Evolutionary conservation across 2,797 vertebrate genomes (phyloP), one percentile per base, ranked within the genome.

Genomic region (Chaunax sp.): DNA sequence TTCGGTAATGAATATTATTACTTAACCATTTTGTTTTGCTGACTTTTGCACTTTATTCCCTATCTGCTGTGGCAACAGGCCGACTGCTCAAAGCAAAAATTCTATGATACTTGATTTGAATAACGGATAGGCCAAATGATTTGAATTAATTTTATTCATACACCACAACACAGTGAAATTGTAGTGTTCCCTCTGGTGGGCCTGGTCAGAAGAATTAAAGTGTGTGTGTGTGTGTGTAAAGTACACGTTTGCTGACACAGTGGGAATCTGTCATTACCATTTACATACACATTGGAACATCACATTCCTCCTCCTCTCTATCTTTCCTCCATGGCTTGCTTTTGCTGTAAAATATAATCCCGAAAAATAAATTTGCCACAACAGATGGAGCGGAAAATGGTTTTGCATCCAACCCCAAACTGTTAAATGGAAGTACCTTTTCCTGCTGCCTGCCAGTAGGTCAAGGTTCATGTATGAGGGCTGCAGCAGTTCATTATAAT

Each of bases 331-430:
- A 25, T 62, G 46, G 59, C 67, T 71, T 52, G 46, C 77, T 80
- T 72, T 62, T 72, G 54, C 58, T 70, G 62, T 72, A 74, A 69
- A 86, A 81, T 79, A 67, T 80, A 80, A 89, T 84, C 64, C 75
- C 82, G 56, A 72, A 82, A 40, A 84, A 85, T 68, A 38, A 72
- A 79, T 88, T 91, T 86, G 68, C 76, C 23, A 72, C 68, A 76
- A 78, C 77, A 90, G 86, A 88, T 82, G 75, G 77, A 90, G 90
- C 60, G 40, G 78, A 87, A 91, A 91, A 90, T 90, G 65, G 63
- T 83, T 90, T 87, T 82, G 67, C 80, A 78, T 78, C 52, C 69
- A 72, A 56, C 70, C 76, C 54, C 69, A 63, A 81, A 80, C 69
- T 75, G 64, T 80, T 82, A 85, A 73, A 64, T 79, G 66, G 83